A percentile compares a stretch with the other conserved stretches of the same genome.
Evolutionary conservation across 2,888 invertebrate genomes (phyloP).

Genomic region (Eupeodes latifasciatus): DNA sequence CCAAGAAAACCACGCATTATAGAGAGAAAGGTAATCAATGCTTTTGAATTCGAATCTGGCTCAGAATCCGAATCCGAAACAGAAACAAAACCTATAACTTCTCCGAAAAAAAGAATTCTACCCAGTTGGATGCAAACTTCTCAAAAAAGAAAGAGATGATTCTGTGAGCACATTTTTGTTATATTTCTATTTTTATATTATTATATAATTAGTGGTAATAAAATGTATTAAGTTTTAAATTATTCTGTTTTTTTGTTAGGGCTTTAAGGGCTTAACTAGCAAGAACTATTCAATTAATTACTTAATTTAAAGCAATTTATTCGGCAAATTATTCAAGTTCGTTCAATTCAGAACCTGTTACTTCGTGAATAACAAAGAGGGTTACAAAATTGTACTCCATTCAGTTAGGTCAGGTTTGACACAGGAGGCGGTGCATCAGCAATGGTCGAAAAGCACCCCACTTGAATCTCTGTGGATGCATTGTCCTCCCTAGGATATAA

Average conservation of each 20-base stretch:
- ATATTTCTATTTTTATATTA: neutral
- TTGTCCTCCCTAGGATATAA: too few species aligned
- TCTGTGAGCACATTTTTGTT: neutral
- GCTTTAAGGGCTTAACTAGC: too few species aligned
- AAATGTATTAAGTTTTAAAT: neutral
- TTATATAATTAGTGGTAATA: neutral
- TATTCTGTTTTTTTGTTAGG: neutral
- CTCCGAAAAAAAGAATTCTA: slow-evolving; percentile 49
- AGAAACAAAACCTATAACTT: neutral
- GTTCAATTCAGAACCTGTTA: too few species aligned
- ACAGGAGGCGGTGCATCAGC: too few species aligned
- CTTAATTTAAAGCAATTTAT: too few species aligned
- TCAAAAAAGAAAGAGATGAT: slow-evolving; percentile 37
- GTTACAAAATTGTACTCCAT: too few species aligned
- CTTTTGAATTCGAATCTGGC: slow-evolving; percentile 60
- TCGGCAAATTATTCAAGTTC: too few species aligned
- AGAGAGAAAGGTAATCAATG: slow-evolving; percentile 1
- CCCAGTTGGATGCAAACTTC: slow-evolving; percentile 65
- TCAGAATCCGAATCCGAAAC: slow-evolving; percentile 54
- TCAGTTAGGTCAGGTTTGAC: too few species aligned
- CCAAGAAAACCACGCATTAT: slow-evolving; percentile 40
- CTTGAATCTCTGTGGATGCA: too few species aligned
- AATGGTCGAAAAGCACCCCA: too few species aligned
- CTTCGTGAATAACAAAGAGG: too few species aligned
- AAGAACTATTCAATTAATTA: too few species aligned